Conservation (phyloP, 1,140 invertebrate species). For the Calycopis cecrops region DNA sequence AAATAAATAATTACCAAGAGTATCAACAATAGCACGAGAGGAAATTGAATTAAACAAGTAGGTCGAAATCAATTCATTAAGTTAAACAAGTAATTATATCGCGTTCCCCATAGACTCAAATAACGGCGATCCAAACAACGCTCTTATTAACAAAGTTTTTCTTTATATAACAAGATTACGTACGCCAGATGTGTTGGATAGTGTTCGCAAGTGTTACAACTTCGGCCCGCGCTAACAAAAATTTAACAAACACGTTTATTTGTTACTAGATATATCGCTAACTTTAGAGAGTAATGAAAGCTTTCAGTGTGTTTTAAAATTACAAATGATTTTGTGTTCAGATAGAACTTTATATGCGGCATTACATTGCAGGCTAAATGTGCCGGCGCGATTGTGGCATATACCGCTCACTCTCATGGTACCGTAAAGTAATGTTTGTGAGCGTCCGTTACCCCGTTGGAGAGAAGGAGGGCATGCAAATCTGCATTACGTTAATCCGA, state of each 20-base stretch:
- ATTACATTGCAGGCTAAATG: too few species aligned
- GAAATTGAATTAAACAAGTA: too few species aligned
- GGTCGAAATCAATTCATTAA: constrained; percentile 18
- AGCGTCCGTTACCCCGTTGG: too few species aligned
- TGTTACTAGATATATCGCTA: neutral
- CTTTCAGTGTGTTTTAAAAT: neutral
- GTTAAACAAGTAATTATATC: constrained; percentile 42
- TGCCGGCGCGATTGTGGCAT: too few species aligned
- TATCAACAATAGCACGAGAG: too few species aligned
- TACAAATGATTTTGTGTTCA: neutral
- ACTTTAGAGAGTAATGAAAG: neutral
- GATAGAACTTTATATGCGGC: too few species aligned
- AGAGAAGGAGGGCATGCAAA: too few species aligned
- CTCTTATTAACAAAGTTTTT: constrained; percentile 72
- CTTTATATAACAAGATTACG: constrained; percentile 68
- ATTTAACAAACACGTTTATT: constrained; percentile 9
- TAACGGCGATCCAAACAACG: constrained; percentile 39
- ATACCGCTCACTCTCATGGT: too few species aligned
- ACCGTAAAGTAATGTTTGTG: too few species aligned
- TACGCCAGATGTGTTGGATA: constrained; percentile 64
- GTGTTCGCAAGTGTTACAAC: constrained; percentile 19
- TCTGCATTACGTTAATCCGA: too few species aligned
- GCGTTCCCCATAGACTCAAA: constrained; percentile 33
- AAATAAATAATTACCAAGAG: too few species aligned
- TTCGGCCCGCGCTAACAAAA: neutral